Percentiles rank a stretch among this genome's conserved stretches.
phyloP scores from a whole-genome alignment of 2,113 vertebrate genomes.

The Paramormyrops kingsleyae region DNA sequence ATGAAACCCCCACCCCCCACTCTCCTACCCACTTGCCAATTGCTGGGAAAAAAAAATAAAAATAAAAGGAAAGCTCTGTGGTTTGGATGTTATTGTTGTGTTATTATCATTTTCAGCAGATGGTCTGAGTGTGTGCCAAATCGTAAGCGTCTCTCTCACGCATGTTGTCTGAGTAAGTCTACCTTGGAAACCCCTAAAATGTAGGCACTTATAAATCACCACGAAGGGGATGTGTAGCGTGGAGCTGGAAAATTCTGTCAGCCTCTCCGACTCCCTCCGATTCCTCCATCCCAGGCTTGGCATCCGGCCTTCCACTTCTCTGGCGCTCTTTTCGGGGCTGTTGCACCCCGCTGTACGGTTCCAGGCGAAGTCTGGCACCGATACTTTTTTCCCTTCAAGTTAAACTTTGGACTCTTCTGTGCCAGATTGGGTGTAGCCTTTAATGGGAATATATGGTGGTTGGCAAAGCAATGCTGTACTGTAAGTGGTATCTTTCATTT shows the following conservation, averaged over 20 bases:
- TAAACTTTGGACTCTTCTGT: background rate
- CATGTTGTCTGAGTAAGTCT: background rate
- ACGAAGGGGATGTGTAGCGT: background rate
- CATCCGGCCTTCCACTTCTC: background rate
- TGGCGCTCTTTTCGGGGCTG: background rate
- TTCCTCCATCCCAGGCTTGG: background rate
- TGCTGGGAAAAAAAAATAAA: background rate
- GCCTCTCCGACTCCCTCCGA: background rate
- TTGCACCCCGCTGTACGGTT: background rate
- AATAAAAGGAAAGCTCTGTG: background rate
- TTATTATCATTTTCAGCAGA: background rate
- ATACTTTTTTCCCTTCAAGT: background rate
- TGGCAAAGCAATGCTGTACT: background rate
- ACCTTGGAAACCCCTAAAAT: background rate
- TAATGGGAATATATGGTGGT: background rate
- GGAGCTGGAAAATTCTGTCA: background rate
- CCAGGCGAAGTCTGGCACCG: background rate
- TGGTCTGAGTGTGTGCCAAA: background rate
- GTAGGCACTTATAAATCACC: background rate
- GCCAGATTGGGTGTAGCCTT: background rate
- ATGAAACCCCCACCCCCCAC: background rate
- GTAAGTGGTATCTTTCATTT: background rate
- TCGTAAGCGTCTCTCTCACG: background rate
- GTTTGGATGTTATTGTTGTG: background rate
- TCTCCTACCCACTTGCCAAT: background rate